Percentiles rank a stretch among this genome's conserved stretches.
Evolutionary conservation across 2,797 vertebrate genomes (phyloP).

Genomic region (Hippocampus kuda): DNA sequence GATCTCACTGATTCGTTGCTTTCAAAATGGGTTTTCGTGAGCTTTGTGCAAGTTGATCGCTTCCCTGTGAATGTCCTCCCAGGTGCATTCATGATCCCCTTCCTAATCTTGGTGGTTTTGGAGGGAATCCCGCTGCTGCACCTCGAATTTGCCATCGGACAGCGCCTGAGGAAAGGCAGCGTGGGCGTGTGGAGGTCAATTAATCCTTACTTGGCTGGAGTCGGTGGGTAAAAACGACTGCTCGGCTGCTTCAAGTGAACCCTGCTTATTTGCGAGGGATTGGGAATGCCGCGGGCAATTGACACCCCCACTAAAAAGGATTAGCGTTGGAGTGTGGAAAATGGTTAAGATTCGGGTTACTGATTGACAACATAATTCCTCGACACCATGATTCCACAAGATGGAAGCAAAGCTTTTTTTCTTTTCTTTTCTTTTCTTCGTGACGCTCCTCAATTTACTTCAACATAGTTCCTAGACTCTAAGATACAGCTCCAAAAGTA

Average conservation of each 20-base stretch:
- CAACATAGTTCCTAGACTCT: too few species aligned
- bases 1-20: not conserved
- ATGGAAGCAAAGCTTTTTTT: not conserved
- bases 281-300: too few species aligned
- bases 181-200: constrained; percentile 76
- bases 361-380: not conserved
- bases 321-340: too few species aligned
- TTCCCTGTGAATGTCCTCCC: constrained; percentile 12
- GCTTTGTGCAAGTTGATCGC: not conserved
- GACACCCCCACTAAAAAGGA: too few species aligned
- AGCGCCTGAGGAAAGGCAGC: constrained; percentile 82
- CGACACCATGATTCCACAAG: not conserved
- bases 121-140: constrained; percentile 86
- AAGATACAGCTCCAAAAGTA: not conserved
- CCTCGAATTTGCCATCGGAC: constrained; percentile 91
- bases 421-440: not conserved
- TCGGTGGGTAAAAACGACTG: constrained; percentile 69
- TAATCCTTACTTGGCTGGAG: constrained; percentile 75
- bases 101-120: constrained; percentile 85
- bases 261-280: not conserved
- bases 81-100: constrained; percentile 97
- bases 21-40: not conserved
- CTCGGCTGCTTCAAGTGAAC: not conserved
- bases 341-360: too few species aligned
- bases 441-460: not conserved